Evolutionary conservation across 2,888 invertebrate genomes (phyloP).

Genomic region (Endotricha flammealis): DNA sequence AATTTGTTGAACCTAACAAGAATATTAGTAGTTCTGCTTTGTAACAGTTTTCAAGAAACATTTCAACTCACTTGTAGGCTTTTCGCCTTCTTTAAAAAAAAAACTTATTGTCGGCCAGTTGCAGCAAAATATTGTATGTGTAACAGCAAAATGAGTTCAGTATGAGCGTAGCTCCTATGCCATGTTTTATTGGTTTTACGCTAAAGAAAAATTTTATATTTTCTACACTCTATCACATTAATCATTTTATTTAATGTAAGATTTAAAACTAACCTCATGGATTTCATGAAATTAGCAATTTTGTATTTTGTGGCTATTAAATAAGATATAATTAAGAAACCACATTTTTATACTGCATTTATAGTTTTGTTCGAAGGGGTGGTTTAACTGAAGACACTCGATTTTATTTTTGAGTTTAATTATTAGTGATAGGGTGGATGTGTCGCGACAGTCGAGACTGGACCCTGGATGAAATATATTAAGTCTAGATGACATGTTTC

Average conservation of each 20-base stretch:
- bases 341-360: conserved; percentile 37
- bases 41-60: no score
- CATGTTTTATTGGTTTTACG: conserved; percentile 69
- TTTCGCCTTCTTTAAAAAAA: no score
- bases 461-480: no score
- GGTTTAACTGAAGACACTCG: conserved; percentile 34
- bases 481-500: no score
- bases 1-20: no score
- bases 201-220: conserved; percentile 49
- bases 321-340: conserved; percentile 19
- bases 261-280: conserved; percentile 14
- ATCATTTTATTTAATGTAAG: conserved; percentile 24
- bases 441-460: no score
- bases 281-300: conserved; percentile 8
- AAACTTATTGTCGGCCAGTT: no score
- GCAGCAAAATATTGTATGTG: no score
- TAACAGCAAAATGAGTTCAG: no score
- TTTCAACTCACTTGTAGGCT: no score
- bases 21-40: no score
- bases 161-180: no score
- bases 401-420: conserved; percentile 31
- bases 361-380: conserved; percentile 30
- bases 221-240: conserved; percentile 74
- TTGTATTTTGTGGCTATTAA: conserved; percentile 23
- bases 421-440: conserved; percentile 43